Evolutionary conservation across 2,113 vertebrate genomes (phyloP), one percentile per base, ranked within the genome.

Genomic region (Cranoglanis bouderius): DNA sequence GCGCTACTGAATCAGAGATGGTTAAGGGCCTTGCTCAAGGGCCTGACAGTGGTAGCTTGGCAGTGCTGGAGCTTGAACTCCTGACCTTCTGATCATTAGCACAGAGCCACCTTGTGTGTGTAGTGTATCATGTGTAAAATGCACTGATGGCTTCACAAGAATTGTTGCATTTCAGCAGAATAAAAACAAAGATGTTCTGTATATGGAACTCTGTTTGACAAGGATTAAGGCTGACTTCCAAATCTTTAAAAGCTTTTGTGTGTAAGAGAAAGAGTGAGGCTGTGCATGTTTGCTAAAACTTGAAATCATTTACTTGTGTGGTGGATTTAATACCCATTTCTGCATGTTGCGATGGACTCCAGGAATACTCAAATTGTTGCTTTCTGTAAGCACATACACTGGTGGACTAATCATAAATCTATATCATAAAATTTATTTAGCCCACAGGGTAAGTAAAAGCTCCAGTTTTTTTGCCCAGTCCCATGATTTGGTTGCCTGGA

Each of bases 101-200:
- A 18, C 35, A 74, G 38, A 74, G 2, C 2, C 7, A 29, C n/a
- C n/a, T 3, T 4, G 6, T 72, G 19, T 75, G 38, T 26, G 19
- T 67, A 4, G 6, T 75, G 38, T 46, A 35, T 59, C 29, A 82
- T 38, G 63, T 59, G 53, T 85, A 38, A 87, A 90, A 87, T 49
- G 16, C 12, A 24, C 13, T 86, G 35, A 70, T 63, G 9, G 38
- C 82, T 88, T 87, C 38, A 72, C 63, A 82, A 82, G 77, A 32
- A 26, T 10, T 24, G 21, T 65, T 59, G 40, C 35, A 86, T 84
- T 46, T 88, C 65, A 46, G 74, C 86, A 85, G 57, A 83, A 90
- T 65, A 49, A 80, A 81, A 80, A 1, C 70, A 87, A 46, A 43
- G 24, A 46, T 38, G 72, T 81, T 84, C 12, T 29, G 81, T 35